Conservation (phyloP, 2,888 invertebrate species). For the Acleris cristana region DNA sequence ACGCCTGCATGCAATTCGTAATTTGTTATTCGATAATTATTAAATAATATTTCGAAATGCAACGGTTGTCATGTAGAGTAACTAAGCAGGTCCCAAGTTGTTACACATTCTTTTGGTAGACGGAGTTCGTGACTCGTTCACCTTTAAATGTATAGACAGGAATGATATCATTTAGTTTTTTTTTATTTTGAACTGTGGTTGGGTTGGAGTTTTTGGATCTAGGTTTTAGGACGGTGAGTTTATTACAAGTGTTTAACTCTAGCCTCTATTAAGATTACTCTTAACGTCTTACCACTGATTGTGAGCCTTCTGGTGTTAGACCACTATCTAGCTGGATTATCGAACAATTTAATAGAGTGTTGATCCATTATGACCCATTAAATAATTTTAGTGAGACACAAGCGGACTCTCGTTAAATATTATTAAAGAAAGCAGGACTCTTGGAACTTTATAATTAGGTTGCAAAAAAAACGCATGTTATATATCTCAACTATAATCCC, state of each 20-base stretch:
- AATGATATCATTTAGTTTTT: slow-evolving; percentile 34
- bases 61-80: slow-evolving; percentile 13
- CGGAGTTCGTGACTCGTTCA: slow-evolving; percentile 36
- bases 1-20: slow-evolving; percentile 1
- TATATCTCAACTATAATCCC: slow-evolving; percentile 22
- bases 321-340: too few species aligned
- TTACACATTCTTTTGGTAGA: slow-evolving; percentile 31
- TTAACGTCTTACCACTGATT: too few species aligned
- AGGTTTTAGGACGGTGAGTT: background rate
- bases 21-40: slow-evolving; percentile 24
- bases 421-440: too few species aligned
- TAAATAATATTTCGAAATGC: slow-evolving; percentile 21
- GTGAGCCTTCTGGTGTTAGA: too few species aligned
- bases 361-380: too few species aligned
- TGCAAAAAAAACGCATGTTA: too few species aligned
- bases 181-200: background rate
- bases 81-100: slow-evolving; percentile 7
- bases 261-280: too few species aligned
- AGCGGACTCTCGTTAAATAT: too few species aligned
- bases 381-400: too few species aligned
- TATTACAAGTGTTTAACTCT: background rate
- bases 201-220: slow-evolving; percentile 6
- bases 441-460: too few species aligned
- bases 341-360: too few species aligned
- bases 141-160: slow-evolving; percentile 33